Percentiles rank a stretch among this genome's conserved stretches.
Evolutionary conservation across 1,140 invertebrate genomes (phyloP).

Genomic region (Coboldia fuscipes): DNA sequence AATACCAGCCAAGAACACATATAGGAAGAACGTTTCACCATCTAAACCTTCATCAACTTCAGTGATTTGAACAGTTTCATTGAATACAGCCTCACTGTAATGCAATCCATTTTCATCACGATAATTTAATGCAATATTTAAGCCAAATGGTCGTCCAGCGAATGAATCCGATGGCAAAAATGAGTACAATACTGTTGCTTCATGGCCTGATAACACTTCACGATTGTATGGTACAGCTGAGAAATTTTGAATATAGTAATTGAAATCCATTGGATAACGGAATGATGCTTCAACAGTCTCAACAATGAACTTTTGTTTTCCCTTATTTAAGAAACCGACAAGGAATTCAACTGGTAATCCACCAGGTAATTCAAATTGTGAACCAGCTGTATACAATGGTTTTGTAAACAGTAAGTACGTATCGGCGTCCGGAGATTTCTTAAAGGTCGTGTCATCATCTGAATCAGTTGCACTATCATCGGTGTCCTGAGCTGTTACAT

Average conservation of each 20-base stretch:
- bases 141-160: slow-evolving; percentile 84
- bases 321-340: slow-evolving; percentile 91
- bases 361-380: slow-evolving; percentile 28
- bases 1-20: slow-evolving; percentile 79
- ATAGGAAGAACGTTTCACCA: slow-evolving; percentile 96
- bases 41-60: slow-evolving; percentile 94
- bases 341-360: slow-evolving; percentile 85
- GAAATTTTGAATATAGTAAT: slow-evolving; percentile 96
- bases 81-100: slow-evolving; percentile 85
- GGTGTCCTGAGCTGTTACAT: slow-evolving; percentile 32
- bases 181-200: slow-evolving; percentile 87
- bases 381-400: slow-evolving; percentile 28
- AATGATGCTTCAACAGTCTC: slow-evolving; percentile 93
- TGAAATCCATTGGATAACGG: slow-evolving; percentile 96
- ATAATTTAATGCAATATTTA: slow-evolving; percentile 86
- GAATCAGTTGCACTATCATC: slow-evolving; percentile 41
- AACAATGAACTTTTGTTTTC: slow-evolving; percentile 70
- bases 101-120: slow-evolving; percentile 47
- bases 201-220: slow-evolving; percentile 71
- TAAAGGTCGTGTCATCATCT: slow-evolving; percentile 42
- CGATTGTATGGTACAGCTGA: slow-evolving; percentile 75
- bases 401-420: slow-evolving; percentile 83
- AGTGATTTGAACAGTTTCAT: slow-evolving; percentile 93
- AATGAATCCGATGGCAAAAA: slow-evolving; percentile 91
- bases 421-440: slow-evolving; percentile 78